These are phyloP conservation scores for Triops longicaudatus DNA, from an alignment of 1,140 invertebrate genomes.

Conservation along the genomic window DNA sequence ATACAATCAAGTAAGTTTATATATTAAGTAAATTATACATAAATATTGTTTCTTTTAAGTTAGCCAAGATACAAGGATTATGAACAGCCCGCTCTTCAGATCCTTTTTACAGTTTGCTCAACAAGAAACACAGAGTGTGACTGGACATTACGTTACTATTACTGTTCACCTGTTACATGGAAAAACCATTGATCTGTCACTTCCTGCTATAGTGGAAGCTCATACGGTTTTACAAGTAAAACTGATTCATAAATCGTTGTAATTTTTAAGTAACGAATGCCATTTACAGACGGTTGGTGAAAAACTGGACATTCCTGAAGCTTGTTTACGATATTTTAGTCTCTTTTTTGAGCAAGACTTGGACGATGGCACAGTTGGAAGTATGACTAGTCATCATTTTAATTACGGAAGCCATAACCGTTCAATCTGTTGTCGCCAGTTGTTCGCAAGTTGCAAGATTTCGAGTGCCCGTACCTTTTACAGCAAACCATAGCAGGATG, in stretches of 20 bases:
- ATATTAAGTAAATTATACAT: neutral
- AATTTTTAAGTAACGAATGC: neutral
- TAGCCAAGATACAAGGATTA: neutral
- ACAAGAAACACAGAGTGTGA: neutral
- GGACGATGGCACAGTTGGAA: neutral
- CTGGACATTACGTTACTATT: neutral
- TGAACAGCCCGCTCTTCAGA: neutral
- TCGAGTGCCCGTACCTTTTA: neutral
- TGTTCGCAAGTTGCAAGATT: neutral
- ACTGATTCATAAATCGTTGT: neutral
- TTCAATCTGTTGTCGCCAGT: neutral
- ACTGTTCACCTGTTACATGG: neutral
- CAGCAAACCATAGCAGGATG: neutral
- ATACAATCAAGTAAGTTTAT: neutral
- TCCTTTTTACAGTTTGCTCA: neutral
- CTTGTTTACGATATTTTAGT: neutral
- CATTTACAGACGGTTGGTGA: neutral
- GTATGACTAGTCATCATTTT: neutral
- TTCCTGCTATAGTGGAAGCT: neutral
- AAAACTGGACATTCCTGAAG: neutral
- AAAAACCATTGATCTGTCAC: neutral
- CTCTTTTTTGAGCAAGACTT: neutral
- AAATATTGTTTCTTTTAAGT: neutral
- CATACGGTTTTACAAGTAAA: slow-evolving; percentile 12
- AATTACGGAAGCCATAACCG: neutral